Evolutionary conservation across 2,888 invertebrate genomes (phyloP).

Genomic region (Lacanobia wlatinum): DNA sequence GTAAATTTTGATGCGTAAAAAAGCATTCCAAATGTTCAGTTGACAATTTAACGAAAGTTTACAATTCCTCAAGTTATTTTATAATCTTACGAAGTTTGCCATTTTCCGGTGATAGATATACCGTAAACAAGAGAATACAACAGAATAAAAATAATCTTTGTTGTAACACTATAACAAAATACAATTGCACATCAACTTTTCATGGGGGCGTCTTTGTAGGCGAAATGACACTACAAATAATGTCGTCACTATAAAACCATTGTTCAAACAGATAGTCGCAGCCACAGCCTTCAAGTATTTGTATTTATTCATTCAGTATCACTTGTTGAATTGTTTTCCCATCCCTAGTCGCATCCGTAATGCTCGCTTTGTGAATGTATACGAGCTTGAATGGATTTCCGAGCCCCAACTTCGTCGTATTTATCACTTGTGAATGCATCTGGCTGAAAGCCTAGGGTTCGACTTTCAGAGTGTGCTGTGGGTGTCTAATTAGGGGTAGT

Average conservation of each 20-base stretch:
- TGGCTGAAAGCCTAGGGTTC: constrained; percentile 14
- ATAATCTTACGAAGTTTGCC: too few species aligned
- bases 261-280: not conserved
- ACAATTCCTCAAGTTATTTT: too few species aligned
- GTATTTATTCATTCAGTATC: constrained; percentile 16
- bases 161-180: not conserved
- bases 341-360: constrained; percentile 44
- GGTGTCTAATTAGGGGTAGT: not conserved
- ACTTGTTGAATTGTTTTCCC: constrained; percentile 33
- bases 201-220: not conserved
- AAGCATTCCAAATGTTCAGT: too few species aligned
- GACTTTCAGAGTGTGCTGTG: not conserved
- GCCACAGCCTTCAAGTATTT: not conserved
- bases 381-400: constrained; percentile 57
- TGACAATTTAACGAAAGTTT: too few species aligned
- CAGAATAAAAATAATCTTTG: not conserved
- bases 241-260: not conserved
- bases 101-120: too few species aligned
- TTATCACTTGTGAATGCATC: constrained; percentile 36
- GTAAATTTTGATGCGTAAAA: too few species aligned
- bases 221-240: not conserved
- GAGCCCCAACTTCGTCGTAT: constrained; percentile 46
- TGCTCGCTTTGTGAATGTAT: constrained; percentile 54
- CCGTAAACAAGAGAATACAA: not conserved
- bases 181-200: not conserved